Base-by-base conservation (phyloP, 2,113 vertebrate genomes). In the Ascaphus truei region DNA sequence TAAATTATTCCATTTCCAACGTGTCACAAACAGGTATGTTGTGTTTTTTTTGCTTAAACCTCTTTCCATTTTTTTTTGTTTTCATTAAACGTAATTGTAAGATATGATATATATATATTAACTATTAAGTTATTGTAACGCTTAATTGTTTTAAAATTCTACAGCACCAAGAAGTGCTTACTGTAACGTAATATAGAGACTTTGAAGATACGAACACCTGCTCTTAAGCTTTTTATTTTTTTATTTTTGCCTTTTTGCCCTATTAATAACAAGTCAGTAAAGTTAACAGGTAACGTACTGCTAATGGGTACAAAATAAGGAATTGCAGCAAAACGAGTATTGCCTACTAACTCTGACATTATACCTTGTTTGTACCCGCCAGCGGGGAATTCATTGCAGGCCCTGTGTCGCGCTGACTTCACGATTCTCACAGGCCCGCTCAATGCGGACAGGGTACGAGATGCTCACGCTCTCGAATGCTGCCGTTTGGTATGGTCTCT, bases 331-430 rank as follows among this genome's bases (percentile, higher is more conserved):
- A 91, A 93, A 92, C 80, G 87, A 56, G 76, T 96, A 93, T 96
- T 98, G 95, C 94, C 93, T 98, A 94, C 96, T 99, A 97, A 99
- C 96, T 98, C 95, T 99, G 96, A 98, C 93, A 98, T 94, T 92
- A 92, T 98, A 96, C 97, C 97, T 99, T 99, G 97, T 99, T 99
- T 99, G 97, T 99, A 98, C 96, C 97, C 96, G 97, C 97, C 96
- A 98, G 96, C 95, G 97, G 95, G 95, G 93, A 92, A 94, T 98
- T 98, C 96, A 88, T 99, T 98, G 96, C 97, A 99, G 97, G 97
- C 95, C 96, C 93, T 94, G 94, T 97, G 89, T 93, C 89, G 89
- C 89, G 96, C 95, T 96, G 96, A 97, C 96, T 94, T 93, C 96
- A 92, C 95, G 95, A 95, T 97, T 97, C 93, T 97, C 95, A 96